These are phyloP conservation scores for Tachuris rubrigastra DNA, from an alignment of 2,113 vertebrate genomes.

Conservation along the genomic window DNA sequence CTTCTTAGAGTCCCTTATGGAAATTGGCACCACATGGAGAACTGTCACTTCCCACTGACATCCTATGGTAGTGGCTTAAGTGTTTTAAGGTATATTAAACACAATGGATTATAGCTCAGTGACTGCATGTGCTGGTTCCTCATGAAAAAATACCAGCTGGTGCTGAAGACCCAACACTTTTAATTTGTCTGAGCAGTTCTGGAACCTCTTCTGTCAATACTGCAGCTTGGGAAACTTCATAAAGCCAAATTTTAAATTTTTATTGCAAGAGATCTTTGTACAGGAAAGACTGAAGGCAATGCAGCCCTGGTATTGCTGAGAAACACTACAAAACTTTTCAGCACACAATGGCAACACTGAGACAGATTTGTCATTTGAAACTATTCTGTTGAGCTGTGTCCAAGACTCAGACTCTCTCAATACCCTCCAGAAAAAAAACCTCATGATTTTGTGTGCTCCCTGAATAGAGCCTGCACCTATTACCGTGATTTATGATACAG, in stretches of 20 bases:
- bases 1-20: not conserved
- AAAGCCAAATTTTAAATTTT: not conserved
- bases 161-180: not conserved
- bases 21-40: not conserved
- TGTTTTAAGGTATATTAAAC: not conserved
- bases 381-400: not conserved
- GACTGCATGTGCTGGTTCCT: not conserved
- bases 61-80: not conserved
- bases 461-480: not conserved
- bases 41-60: not conserved
- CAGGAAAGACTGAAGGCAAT: not conserved
- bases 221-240: not conserved
- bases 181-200: not conserved
- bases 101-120: rapidly evolving
- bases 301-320: not conserved
- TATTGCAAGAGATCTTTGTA: not conserved
- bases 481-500: not conserved
- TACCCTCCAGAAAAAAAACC: not conserved
- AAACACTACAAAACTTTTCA: not conserved
- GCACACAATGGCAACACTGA: not conserved
- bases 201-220: not conserved
- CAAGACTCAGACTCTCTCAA: not conserved
- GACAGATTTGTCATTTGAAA: not conserved
- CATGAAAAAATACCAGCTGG: not conserved
- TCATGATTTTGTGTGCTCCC: not conserved